Evolutionary conservation across 2,113 vertebrate genomes (phyloP).

Genomic region (Nothobranchius furzeri): DNA sequence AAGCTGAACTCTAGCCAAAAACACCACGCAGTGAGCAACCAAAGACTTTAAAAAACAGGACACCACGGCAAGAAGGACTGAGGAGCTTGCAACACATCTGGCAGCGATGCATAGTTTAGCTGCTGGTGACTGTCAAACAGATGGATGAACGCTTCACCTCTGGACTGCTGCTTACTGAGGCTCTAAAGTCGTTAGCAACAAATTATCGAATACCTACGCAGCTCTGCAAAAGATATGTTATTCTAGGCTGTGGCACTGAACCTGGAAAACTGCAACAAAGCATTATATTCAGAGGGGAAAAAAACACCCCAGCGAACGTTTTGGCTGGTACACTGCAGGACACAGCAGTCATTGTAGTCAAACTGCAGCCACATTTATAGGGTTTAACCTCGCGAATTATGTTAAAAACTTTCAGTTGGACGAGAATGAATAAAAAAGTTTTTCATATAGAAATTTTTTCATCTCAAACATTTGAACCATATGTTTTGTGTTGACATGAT

Average conservation of each 20-base stretch:
- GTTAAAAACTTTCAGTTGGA: constrained; percentile 4
- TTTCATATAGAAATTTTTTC: not conserved
- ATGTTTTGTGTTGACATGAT: too few species aligned
- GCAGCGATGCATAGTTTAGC: constrained; percentile 55
- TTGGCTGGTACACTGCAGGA: constrained; percentile 1
- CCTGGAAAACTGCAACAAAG: constrained; percentile 26
- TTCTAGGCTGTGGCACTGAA: constrained; percentile 11
- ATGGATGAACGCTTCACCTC: constrained; percentile 66
- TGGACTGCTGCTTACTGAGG: constrained; percentile 38
- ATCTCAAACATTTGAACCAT: not conserved
- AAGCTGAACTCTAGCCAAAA: constrained; percentile 54
- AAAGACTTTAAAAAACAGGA: constrained; percentile 55
- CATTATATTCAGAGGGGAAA: constrained; percentile 25
- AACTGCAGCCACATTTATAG: constrained; percentile 28
- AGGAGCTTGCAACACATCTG: constrained; percentile 69
- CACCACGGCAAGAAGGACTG: constrained; percentile 47
- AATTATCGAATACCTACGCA: constrained; percentile 55
- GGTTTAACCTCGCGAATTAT: constrained; percentile 2
- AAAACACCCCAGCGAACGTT: constrained; percentile 24
- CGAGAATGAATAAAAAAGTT: not conserved
- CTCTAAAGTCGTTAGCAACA: constrained; percentile 55
- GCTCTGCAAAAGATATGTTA: constrained; percentile 27
- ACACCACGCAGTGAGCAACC: constrained; percentile 45
- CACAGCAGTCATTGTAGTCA: constrained; percentile 17
- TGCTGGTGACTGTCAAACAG: constrained; percentile 59